A percentile compares a stretch with the other conserved stretches of the same genome.
phyloP scores from a whole-genome alignment of 2,888 invertebrate species.

The Myopa tessellatipennis region DNA sequence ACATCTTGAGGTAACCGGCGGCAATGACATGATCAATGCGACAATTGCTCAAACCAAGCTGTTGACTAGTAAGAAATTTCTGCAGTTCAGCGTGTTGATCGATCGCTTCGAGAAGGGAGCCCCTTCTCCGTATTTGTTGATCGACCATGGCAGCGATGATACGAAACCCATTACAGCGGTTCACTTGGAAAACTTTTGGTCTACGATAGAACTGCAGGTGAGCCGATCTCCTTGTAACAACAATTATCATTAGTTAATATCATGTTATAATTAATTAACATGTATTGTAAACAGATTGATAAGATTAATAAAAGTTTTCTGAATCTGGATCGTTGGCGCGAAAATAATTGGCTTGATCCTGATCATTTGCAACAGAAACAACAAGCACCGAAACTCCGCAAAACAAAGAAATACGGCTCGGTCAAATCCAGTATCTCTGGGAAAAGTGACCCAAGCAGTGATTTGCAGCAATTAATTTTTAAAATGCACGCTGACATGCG shows the following conservation, averaged over 20 bases:
- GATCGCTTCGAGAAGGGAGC: slow-evolving; percentile 61
- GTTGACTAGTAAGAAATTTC: slow-evolving; percentile 78
- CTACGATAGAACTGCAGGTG: slow-evolving; percentile 76
- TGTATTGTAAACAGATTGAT: slow-evolving; percentile 53
- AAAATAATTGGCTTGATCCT: slow-evolving; percentile 63
- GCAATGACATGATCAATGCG: slow-evolving; percentile 73
- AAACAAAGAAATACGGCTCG: no score
- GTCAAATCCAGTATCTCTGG: neutral
- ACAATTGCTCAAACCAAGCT: slow-evolving; percentile 81
- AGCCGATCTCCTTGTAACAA: slow-evolving; percentile 39
- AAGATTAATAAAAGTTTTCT: slow-evolving; percentile 63
- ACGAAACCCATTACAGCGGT: slow-evolving; percentile 66
- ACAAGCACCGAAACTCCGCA: no score
- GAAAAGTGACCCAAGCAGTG: slow-evolving; percentile 52
- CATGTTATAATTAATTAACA: neutral
- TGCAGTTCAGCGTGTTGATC: slow-evolving; percentile 76
- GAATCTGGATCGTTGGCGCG: slow-evolving; percentile 59
- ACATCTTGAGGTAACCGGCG: slow-evolving; percentile 62
- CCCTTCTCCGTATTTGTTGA: slow-evolving; percentile 43
- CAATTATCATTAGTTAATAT: neutral
- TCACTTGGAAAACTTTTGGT: slow-evolving; percentile 77
- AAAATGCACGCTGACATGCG: slow-evolving; percentile 53
- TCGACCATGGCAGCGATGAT: slow-evolving; percentile 56
- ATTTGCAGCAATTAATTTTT: slow-evolving; percentile 55
- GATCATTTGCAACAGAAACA: slow-evolving; percentile 48